phyloP scores from a whole-genome alignment of 2,113 vertebrate genomes.

The Trichomycterus rosablanca region DNA sequence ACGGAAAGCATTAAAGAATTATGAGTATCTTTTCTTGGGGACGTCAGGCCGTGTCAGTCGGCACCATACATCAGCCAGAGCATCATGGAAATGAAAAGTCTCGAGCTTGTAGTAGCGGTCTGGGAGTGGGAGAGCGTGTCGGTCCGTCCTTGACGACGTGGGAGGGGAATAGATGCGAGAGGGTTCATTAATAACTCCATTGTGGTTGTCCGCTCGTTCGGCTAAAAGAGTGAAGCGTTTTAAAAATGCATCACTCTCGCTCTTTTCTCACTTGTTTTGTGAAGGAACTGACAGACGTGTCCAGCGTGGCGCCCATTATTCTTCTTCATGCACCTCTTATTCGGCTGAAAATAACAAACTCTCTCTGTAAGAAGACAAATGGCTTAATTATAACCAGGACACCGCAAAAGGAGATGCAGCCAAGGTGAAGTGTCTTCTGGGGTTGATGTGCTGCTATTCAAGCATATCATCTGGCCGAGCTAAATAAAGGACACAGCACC shows the following conservation, averaged over 20 bases:
- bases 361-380: slow-evolving; percentile 28
- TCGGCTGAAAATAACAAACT: slow-evolving; percentile 35
- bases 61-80: slow-evolving; percentile 39
- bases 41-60: slow-evolving; percentile 27
- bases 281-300: slow-evolving; percentile 12
- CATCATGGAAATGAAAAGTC: slow-evolving; percentile 10
- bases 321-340: slow-evolving; percentile 26
- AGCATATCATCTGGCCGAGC: background rate
- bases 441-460: slow-evolving; percentile 17
- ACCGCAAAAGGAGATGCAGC: slow-evolving; percentile 11
- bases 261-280: slow-evolving; percentile 21
- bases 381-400: slow-evolving; percentile 9
- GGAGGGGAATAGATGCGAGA: slow-evolving; percentile 18
- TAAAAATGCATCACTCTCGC: slow-evolving; percentile 22
- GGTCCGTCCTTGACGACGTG: slow-evolving; percentile 41
- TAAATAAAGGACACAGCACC: slow-evolving; percentile 20
- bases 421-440: slow-evolving; percentile 29
- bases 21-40: slow-evolving; percentile 42
- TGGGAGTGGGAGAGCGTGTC: background rate
- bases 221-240: slow-evolving; percentile 9
- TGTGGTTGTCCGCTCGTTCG: slow-evolving; percentile 20
- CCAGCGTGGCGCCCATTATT: slow-evolving; percentile 20
- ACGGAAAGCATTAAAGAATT: slow-evolving; percentile 47
- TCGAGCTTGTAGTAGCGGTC: slow-evolving; percentile 7
- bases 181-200: slow-evolving; percentile 43